These are phyloP conservation scores for Arothron firmamentum DNA, from an alignment of 2,113 vertebrate genomes.

Conservation along the genomic window DNA sequence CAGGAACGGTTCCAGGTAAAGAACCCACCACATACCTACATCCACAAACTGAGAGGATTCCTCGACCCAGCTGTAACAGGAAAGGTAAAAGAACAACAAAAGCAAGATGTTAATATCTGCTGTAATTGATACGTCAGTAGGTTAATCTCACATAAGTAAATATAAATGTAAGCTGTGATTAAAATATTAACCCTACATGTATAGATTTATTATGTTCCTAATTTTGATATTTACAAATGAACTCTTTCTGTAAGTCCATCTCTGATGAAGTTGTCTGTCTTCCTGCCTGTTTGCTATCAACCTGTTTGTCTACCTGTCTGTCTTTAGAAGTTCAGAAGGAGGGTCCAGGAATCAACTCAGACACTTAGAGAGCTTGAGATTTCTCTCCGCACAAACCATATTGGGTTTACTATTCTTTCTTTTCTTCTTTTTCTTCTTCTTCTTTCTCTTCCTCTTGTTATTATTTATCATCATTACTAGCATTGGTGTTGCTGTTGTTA, in stretches of 20 bases:
- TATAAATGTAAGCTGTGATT: no score
- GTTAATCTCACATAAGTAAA: no score
- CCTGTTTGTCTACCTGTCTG: constrained; percentile 8
- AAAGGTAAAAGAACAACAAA: constrained; percentile 75
- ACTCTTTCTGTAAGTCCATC: not conserved
- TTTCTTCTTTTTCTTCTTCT: not conserved
- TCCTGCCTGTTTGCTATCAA: constrained; percentile 6
- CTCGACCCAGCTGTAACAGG: constrained; percentile 88
- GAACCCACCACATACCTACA: constrained; percentile 92
- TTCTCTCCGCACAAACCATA: constrained; percentile 67
- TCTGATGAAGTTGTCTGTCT: constrained; percentile 8
- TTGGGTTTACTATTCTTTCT: constrained; percentile 37
- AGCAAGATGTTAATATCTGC: no score
- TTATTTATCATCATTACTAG: not conserved
- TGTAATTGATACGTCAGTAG: no score
- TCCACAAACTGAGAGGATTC: constrained; percentile 90
- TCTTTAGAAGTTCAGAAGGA: constrained; percentile 63
- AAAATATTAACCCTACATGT: no score
- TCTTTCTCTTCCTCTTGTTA: not conserved
- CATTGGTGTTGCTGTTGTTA: not conserved
- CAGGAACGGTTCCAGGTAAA: constrained; percentile 96
- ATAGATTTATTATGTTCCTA: no score
- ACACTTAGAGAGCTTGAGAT: constrained; percentile 65
- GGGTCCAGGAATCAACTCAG: constrained; percentile 68
- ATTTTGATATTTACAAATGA: no score